These are phyloP conservation scores for Panthera leo DNA, from an alignment of 2,113 vertebrate genomes.

Conservation along the genomic window DNA sequence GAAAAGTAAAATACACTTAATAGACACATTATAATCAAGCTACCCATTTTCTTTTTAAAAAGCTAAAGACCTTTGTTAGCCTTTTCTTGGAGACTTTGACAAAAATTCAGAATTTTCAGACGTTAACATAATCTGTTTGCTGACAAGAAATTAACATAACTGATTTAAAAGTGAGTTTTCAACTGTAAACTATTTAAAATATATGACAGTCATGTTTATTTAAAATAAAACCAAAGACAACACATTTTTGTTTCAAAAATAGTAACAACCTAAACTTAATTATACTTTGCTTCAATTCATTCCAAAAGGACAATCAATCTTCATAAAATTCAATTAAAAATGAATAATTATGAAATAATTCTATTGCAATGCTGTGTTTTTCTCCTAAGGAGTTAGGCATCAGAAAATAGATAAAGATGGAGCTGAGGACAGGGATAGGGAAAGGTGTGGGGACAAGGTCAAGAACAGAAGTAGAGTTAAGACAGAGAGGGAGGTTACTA, in stretches of 20 bases:
- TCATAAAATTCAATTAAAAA: neutral
- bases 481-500: neutral
- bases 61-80: neutral
- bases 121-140: neutral
- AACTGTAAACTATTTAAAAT: neutral
- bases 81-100: neutral
- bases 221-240: neutral
- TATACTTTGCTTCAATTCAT: neutral
- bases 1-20: neutral
- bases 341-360: neutral
- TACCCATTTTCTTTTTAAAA: neutral
- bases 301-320: slow-evolving; percentile 6
- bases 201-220: neutral
- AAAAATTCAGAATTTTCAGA: neutral
- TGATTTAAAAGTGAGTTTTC: neutral
- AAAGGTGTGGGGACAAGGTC: neutral
- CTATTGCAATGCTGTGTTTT: neutral
- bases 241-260: neutral
- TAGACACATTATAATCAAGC: neutral
- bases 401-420: neutral
- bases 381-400: neutral
- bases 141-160: neutral
- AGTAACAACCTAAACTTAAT: neutral
- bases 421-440: no score
- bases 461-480: neutral